Evolutionary conservation across 2,113 vertebrate genomes (phyloP), one percentile per base, ranked within the genome.

Genomic region (Jaculus jaculus): DNA sequence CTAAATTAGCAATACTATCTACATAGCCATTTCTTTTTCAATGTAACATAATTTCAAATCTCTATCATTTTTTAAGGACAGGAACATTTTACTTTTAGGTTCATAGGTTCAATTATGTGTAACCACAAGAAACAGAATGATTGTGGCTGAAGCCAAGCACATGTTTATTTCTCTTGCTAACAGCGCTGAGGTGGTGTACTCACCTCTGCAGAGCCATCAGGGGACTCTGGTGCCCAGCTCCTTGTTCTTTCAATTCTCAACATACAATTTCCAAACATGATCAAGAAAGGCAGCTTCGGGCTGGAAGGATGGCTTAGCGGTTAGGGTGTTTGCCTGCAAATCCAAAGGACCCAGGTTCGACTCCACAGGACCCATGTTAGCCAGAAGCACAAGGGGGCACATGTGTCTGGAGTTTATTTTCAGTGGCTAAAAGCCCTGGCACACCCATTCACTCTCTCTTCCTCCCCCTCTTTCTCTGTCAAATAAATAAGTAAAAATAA

Each of bases 21-120:
- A 8, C 69, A 7, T 83, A 58, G 68, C n/a, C 32, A 24, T 72
- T 92, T 83, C 26, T 58, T 82, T 94, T 81, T 94, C 20, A 47
- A 16, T 68, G 7, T 73, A 39, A 68, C 34, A 10, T 60, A 30
- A 37, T 75, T 96, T 85, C 71, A 75, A 86, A 26, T 84, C 92
- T 66, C 32, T 32, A 42, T 85, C 68, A 28, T 78, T 65, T 65
- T 95, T 61, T 32, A 54, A 16, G 24, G 24, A 87, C 81, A 92
- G 83, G 20, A 89, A 26, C 42, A 7, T 66, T 80, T 80, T 23
- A 12, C n/a, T 30, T 47, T 3, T 81, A 34, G 32, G 13, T 47
- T 84, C 23, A 26, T 66, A 60, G 23, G 20, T 85, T 68, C 26
- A 23, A 2, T 58, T 92, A 18, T 13, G 0, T 32, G n/a, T 54